phyloP scores from a whole-genome alignment of 2,888 invertebrate genomes.

The Drosophila kuntzei region DNA sequence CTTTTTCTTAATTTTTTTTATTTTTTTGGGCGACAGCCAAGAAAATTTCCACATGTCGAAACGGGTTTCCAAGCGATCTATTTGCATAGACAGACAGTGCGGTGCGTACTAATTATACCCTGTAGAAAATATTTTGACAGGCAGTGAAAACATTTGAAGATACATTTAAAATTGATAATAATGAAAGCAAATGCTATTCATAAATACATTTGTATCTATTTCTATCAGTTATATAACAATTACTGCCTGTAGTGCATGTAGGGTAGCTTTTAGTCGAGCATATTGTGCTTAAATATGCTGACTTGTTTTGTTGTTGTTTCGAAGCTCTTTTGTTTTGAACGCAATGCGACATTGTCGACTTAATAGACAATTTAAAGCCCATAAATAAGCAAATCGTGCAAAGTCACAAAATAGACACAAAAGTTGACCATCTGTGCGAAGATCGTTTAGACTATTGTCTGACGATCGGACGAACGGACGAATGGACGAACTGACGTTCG shows the following conservation, averaged over 20 bases:
- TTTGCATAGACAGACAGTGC: conserved; percentile 69
- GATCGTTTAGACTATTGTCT: conserved; percentile 56
- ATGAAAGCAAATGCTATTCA: not conserved
- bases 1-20: conserved; percentile 21
- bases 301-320: not conserved
- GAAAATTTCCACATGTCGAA: conserved; percentile 77
- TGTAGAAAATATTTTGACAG: not conserved
- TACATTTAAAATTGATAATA: no score
- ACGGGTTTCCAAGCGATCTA: conserved; percentile 72
- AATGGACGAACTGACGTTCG: conserved; percentile 44
- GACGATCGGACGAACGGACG: conserved; percentile 17
- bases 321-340: conserved; percentile 50
- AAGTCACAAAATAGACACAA: conserved; percentile 49
- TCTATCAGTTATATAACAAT: not conserved
- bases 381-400: conserved; percentile 75
- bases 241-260: not conserved
- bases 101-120: conserved; percentile 54
- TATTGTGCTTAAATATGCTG: conserved; percentile 1
- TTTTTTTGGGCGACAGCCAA: conserved; percentile 66
- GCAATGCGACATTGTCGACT: conserved; percentile 79
- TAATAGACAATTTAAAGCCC: conserved; percentile 82
- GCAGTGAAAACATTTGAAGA: not conserved
- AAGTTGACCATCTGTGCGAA: conserved; percentile 61
- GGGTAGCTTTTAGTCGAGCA: conserved; percentile 3
- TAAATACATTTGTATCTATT: not conserved